These are phyloP conservation scores for Pteronura brasiliensis DNA, from an alignment of 2,113 vertebrate species.

Conservation along the genomic window DNA sequence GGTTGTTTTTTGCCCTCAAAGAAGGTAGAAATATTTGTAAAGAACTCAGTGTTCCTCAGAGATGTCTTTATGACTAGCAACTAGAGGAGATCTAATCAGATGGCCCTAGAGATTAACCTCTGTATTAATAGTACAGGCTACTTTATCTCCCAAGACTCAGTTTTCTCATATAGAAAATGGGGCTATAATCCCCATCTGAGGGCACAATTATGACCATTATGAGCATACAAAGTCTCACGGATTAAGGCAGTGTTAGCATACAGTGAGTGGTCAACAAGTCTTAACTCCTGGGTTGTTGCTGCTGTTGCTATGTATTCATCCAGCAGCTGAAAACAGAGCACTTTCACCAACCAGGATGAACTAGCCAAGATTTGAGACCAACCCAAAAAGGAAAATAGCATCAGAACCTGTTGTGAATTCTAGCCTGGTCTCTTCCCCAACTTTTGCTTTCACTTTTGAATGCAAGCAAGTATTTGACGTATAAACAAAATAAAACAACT, in stretches of 20 bases:
- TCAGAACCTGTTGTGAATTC: neutral
- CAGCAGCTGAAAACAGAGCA: neutral
- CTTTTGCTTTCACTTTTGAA: neutral
- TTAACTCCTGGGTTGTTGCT: neutral
- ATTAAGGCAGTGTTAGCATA: neutral
- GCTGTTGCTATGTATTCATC: neutral
- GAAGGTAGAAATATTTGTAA: neutral
- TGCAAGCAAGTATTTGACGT: neutral
- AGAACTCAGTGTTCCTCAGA: neutral
- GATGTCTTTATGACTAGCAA: neutral
- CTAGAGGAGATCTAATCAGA: neutral
- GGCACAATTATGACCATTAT: neutral
- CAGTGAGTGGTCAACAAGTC: neutral
- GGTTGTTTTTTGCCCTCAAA: neutral
- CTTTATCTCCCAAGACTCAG: neutral
- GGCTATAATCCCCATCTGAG: neutral
- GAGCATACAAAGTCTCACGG: accelerated
- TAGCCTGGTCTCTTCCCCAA: neutral
- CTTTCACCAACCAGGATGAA: neutral
- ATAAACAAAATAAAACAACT: neutral
- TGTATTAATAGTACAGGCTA: too few relatives aligned
- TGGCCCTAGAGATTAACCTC: neutral
- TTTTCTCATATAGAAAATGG: neutral
- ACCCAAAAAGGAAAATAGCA: neutral
- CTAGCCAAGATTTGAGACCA: neutral